phyloP scores from a whole-genome alignment of 2,888 invertebrate species.

The Latrodectus hesperus region DNA sequence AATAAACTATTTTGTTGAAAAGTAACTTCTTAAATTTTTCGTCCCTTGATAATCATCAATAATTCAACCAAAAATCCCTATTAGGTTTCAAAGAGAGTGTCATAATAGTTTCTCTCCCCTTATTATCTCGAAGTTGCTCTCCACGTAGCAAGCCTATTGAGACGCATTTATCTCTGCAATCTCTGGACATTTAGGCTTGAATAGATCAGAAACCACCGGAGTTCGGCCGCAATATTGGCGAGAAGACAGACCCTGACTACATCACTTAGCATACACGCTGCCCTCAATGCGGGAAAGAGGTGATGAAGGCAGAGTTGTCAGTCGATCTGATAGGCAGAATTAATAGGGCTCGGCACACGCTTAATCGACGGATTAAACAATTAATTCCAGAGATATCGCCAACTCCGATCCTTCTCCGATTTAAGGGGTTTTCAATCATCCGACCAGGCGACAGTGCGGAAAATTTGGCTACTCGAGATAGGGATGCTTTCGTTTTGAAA shows the following conservation, averaged over 20 bases:
- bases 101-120: no score
- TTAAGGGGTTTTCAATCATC: background rate
- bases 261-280: constrained; percentile 7
- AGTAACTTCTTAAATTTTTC: no score
- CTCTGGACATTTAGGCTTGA: no score
- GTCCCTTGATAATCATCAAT: no score
- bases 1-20: no score
- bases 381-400: constrained; percentile 15
- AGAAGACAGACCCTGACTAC: background rate
- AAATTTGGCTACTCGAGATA: no score
- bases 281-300: constrained; percentile 29
- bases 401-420: background rate
- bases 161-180: no score
- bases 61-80: no score
- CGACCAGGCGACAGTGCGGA: background rate
- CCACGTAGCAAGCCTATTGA: no score
- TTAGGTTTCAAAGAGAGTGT: no score
- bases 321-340: constrained; percentile 36
- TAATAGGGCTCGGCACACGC: constrained; percentile 28
- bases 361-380: constrained; percentile 57
- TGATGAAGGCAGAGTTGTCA: constrained; percentile 14
- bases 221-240: background rate
- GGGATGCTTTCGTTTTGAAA: no score
- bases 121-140: no score
- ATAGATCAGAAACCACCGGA: background rate